These are phyloP conservation scores for Esox masquinongy DNA, from an alignment of 2,797 vertebrate species.

Conservation along the genomic window DNA sequence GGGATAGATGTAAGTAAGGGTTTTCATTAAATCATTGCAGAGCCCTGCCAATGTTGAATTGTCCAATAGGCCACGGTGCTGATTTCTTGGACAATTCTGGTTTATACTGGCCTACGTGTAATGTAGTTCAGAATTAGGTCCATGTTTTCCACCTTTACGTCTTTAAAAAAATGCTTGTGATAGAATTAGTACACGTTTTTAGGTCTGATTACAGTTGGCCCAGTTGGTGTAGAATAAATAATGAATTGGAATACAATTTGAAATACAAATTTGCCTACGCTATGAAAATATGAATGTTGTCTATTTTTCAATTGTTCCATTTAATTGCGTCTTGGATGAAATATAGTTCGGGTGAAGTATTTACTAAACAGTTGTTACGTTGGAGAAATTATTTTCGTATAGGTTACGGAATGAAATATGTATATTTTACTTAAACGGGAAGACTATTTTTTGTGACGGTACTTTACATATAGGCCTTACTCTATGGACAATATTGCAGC, in stretches of 20 bases:
- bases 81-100: background rate
- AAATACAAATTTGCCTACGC: too few species aligned
- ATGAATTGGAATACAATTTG: too few species aligned
- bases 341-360: too few species aligned
- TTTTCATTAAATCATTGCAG: background rate
- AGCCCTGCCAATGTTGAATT: background rate
- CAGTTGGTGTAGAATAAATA: too few species aligned
- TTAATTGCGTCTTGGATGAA: too few species aligned
- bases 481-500: background rate
- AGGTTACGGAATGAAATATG: too few species aligned
- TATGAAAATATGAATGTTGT: too few species aligned
- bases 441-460: background rate
- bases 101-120: background rate
- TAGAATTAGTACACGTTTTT: background rate
- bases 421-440: too few species aligned
- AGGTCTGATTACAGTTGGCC: too few species aligned
- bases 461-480: background rate
- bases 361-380: too few species aligned
- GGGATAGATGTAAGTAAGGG: slow-evolving; percentile 89
- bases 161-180: background rate
- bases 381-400: too few species aligned
- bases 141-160: background rate
- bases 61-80: background rate
- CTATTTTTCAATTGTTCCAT: too few species aligned
- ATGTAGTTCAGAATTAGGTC: background rate